These are phyloP conservation scores for Coranthus polyacanthus DNA, from an alignment of 2,797 vertebrate genomes.

Conservation along the genomic window DNA sequence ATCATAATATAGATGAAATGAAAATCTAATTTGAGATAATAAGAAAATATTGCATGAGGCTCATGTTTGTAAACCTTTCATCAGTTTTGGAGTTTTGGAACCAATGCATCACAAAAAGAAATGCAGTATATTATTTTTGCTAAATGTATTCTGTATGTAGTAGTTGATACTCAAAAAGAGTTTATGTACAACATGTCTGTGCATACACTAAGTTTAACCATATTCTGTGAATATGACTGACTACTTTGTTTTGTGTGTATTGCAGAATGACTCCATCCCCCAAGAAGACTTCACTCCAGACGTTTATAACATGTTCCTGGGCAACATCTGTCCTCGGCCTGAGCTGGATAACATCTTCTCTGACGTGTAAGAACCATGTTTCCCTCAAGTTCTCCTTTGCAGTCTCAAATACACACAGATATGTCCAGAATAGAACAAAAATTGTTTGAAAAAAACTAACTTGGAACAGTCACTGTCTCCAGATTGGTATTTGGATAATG, in stretches of 20 bases:
- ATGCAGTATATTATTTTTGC: too few species aligned
- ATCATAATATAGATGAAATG: too few species aligned
- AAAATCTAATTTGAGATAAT: too few species aligned
- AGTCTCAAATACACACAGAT: background rate
- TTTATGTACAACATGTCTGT: too few species aligned
- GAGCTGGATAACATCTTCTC: slow-evolving; percentile 98
- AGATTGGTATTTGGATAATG: slow-evolving; percentile 9
- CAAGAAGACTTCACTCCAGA: slow-evolving; percentile 95
- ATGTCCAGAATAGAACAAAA: background rate
- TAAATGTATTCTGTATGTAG: too few species aligned
- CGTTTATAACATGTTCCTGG: slow-evolving; percentile 93
- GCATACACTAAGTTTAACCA: too few species aligned
- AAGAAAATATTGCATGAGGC: background rate
- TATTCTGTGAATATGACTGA: slow-evolving; percentile 10
- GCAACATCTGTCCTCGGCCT: slow-evolving; percentile 94
- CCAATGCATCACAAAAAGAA: background rate
- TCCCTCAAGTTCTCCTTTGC: background rate
- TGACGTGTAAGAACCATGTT: slow-evolving; percentile 90
- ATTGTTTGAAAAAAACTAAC: background rate
- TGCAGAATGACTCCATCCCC: slow-evolving; percentile 94
- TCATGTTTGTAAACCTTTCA: background rate
- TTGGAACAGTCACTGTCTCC: slow-evolving; percentile 28
- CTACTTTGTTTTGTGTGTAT: slow-evolving; percentile 40
- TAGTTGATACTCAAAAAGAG: too few species aligned
- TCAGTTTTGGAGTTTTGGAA: background rate